Base-by-base conservation (phyloP, 2,888 invertebrate genomes). In the Eurytoma adleriae region DNA sequence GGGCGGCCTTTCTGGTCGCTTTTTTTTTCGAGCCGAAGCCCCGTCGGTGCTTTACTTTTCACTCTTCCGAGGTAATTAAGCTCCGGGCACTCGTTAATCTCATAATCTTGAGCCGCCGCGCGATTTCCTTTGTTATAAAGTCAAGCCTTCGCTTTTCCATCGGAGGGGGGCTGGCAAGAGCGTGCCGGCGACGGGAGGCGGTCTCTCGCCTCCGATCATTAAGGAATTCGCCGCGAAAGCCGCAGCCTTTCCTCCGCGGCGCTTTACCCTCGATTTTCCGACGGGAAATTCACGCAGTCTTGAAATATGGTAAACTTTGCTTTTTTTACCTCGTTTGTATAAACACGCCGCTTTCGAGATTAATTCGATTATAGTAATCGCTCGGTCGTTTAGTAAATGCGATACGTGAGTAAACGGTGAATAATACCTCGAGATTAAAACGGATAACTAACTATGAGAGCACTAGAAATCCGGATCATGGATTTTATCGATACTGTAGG, bases 151-250 rank as follows among this genome's bases (percentile, higher is more conserved):
- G 70, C 62, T 20, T 5, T n/a, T n/a, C 57, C 30, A 40, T 40
- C 10, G 40, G 13, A 16, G 20, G 18, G 72, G 27, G 54, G 40
- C 20, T 18, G 54, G n/a, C 57, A 20, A 56, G 54, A 61, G 79
- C 79, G 76, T 85, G 84, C 72, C 62, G 30, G 75, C 83, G 85
- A 86, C 85, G 83, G 81, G 83, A 84, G 84, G 84, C 82, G 84
- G 85, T 85, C 85, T 85, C 85, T 86, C 83, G 66, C 82, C 83
- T 82, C 83, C 81, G 84, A 86, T 85, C 86, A 85, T 86, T 86
- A 86, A 84, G 69, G 68, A 76, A 68, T 68, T 54, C 54, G 14
- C 18, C 50, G 52, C 68, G 7, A 59, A 40, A 64, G 50, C 71
- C 67, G 27, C 67, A 68, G 14, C 67, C 18, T 14, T 24, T 14